Conservation (phyloP, 2,888 invertebrate genomes). For the Seira ritae region DNA sequence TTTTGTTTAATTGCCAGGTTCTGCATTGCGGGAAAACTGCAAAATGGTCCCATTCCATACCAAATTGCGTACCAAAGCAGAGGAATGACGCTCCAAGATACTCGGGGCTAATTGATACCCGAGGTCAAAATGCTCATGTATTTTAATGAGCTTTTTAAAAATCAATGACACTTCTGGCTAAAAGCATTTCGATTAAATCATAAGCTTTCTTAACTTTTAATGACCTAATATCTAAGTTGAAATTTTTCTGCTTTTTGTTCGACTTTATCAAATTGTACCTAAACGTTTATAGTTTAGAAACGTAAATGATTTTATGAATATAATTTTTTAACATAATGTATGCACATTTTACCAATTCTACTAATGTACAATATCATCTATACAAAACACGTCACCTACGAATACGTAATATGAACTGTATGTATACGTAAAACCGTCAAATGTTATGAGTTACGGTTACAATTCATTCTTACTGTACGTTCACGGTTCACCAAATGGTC, state of each 20-base stretch:
- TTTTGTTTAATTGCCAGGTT: no score
- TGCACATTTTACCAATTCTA: background rate
- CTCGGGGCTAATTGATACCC: background rate
- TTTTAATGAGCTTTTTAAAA: background rate
- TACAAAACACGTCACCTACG: no score
- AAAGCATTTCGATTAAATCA: no score
- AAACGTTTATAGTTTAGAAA: background rate
- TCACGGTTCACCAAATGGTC: background rate
- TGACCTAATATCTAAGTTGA: background rate
- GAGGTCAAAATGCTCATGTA: background rate
- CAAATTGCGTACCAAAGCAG: background rate
- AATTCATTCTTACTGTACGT: background rate
- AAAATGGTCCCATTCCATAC: background rate
- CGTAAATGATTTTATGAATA: background rate
- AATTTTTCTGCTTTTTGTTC: background rate
- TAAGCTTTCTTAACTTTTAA: background rate
- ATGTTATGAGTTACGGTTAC: background rate
- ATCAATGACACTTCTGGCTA: background rate
- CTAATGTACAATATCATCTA: background rate
- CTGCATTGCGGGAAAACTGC: background rate
- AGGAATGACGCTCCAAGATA: slow-evolving; percentile 3
- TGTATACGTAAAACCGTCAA: background rate
- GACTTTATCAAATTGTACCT: no score
- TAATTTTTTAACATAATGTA: no score
- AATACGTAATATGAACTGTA: background rate